A percentile compares a stretch with the other conserved stretches of the same genome.
These are phyloP conservation scores for Bergia puertoricense DNA, from an alignment of 92 coral and sea anemone species.

Conservation along the genomic window DNA sequence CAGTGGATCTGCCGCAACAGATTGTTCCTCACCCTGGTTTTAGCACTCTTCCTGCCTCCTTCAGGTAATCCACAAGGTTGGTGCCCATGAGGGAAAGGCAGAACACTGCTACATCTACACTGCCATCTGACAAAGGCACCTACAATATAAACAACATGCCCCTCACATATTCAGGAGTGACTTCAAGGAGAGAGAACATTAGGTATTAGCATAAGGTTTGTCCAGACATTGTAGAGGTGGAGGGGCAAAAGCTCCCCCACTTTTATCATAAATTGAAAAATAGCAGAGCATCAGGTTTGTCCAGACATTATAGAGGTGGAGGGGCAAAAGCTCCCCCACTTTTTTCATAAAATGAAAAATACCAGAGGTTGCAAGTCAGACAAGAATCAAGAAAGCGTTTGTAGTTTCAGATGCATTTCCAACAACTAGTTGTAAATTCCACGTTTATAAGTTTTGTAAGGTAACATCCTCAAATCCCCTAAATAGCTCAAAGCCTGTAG, in stretches of 20 bases:
- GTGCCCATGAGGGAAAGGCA: slow-evolving; percentile 98
- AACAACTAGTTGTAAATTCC: neutral
- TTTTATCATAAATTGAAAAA: too few relatives aligned
- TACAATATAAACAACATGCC: neutral
- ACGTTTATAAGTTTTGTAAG: too few relatives aligned
- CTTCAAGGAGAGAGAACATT: too few relatives aligned
- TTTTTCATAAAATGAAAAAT: too few relatives aligned
- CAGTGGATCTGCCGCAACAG: neutral
- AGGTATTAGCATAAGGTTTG: too few relatives aligned
- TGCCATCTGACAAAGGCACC: slow-evolving; percentile 80
- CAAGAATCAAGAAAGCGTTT: neutral
- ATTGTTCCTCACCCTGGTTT: slow-evolving; percentile 67
- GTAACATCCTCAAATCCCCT: too few relatives aligned
- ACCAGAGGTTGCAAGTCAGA: too few relatives aligned
- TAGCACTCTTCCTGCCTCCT: slow-evolving; percentile 88
- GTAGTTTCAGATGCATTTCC: neutral
- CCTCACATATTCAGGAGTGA: neutral
- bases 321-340: too few relatives aligned
- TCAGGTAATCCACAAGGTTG: slow-evolving; percentile 75
- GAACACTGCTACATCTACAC: slow-evolving; percentile 88
- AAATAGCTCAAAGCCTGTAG: neutral
- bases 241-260: too few relatives aligned
- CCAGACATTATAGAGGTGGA: too few relatives aligned
- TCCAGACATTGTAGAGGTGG: too few relatives aligned
- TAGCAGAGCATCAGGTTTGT: too few relatives aligned